Percentiles rank a stretch among this genome's conserved stretches.
Evolutionary conservation across 2,113 vertebrate species (phyloP).

Genomic region (Phoxinus phoxinus): DNA sequence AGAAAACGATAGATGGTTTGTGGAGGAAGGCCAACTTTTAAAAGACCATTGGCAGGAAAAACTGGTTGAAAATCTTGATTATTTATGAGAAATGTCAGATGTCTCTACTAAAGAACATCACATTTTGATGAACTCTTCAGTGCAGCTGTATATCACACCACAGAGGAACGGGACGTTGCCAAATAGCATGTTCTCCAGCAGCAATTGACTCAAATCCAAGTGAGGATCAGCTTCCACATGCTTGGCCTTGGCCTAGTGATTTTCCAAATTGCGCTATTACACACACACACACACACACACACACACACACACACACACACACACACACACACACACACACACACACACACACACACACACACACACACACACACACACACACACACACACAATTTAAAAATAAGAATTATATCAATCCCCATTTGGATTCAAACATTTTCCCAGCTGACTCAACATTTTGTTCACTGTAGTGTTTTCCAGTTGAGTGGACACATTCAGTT

Average conservation of each 20-base stretch:
- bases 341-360: too few relatives aligned
- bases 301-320: neutral
- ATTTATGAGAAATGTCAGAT: slow-evolving; percentile 23
- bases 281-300: neutral
- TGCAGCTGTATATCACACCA: neutral
- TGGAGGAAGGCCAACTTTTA: slow-evolving; percentile 11
- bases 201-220: neutral
- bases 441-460: slow-evolving; percentile 11
- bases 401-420: neutral
- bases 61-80: neutral
- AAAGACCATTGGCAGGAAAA: neutral
- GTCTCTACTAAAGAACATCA: slow-evolving; percentile 17
- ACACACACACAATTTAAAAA: neutral
- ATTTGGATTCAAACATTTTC: neutral
- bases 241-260: neutral
- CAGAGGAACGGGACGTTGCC: neutral
- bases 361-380: too few relatives aligned
- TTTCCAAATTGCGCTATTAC: neutral
- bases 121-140: slow-evolving; percentile 13
- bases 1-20: neutral
- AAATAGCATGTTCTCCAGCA: neutral
- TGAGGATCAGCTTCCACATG: neutral
- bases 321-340: neutral
- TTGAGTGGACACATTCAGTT: slow-evolving; percentile 17
- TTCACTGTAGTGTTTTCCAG: neutral